Percentiles rank a stretch among this genome's conserved stretches.
Conservation (phyloP, 1,140 invertebrate species). For the Lepidostoma basale region DNA sequence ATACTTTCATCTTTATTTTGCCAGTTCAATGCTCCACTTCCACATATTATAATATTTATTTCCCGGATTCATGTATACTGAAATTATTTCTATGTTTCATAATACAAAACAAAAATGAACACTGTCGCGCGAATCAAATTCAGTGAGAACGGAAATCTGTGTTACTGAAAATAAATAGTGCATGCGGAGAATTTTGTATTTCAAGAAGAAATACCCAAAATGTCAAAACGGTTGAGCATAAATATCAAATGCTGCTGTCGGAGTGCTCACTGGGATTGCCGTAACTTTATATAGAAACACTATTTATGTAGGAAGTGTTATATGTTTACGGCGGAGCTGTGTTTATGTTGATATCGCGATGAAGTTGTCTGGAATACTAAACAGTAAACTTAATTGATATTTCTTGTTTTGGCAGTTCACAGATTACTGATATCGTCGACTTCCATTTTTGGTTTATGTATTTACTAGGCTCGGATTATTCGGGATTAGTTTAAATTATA, state of each 20-base stretch:
- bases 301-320: conserved; percentile 10
- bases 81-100: too few relatives aligned
- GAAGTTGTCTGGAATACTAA: background rate
- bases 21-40: too few relatives aligned
- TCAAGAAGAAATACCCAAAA: conserved; percentile 10
- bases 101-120: too few relatives aligned
- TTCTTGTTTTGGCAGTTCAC: conserved; percentile 18
- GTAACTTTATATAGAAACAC: conserved; percentile 4
- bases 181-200: background rate
- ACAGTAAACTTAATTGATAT: conserved; percentile 22
- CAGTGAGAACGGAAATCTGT: too few relatives aligned
- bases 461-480: too few relatives aligned
- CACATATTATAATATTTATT: too few relatives aligned
- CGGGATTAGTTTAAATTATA: too few relatives aligned
- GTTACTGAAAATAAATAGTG: too few relatives aligned
- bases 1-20: too few relatives aligned
- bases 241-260: conserved; percentile 26
- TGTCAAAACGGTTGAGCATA: conserved; percentile 32
- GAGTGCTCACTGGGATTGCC: conserved; percentile 27
- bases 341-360: conserved; percentile 2
- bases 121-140: too few relatives aligned
- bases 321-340: conserved; percentile 7
- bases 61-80: too few relatives aligned
- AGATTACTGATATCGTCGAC: background rate
- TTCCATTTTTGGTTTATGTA: background rate